A percentile compares a stretch with the other conserved stretches of the same genome.
phyloP scores from a whole-genome alignment of 2,797 vertebrate genomes.

The Catostomus latipinnis region DNA sequence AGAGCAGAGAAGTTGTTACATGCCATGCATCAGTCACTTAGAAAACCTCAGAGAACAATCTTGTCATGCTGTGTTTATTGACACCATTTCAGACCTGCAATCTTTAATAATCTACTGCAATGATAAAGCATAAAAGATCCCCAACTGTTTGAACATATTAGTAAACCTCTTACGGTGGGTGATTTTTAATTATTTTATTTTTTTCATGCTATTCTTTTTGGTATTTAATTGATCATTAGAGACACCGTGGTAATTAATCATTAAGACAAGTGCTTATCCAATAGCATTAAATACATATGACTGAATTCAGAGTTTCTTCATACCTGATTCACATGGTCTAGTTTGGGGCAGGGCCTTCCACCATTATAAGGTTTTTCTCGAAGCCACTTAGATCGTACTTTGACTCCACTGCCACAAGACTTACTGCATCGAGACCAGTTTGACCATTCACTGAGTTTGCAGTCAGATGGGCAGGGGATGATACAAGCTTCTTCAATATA shows the following conservation, averaged over 20 bases:
- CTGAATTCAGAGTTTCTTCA: conserved; percentile 28
- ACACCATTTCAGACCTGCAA: not conserved
- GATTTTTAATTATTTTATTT: too few relatives aligned
- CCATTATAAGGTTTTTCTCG: conserved; percentile 98
- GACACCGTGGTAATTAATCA: conserved; percentile 5
- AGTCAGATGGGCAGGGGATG: conserved; percentile 96
- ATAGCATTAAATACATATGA: conserved; percentile 13
- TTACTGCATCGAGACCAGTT: conserved; percentile 99
- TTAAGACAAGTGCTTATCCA: conserved; percentile 11
- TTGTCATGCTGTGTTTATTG: not conserved
- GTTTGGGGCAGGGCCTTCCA: conserved; percentile 94
- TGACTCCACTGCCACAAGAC: conserved; percentile 96
- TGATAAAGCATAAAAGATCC: not conserved
- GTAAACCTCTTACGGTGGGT: not conserved
- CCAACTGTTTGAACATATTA: conserved; percentile 20
- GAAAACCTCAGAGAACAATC: not conserved
- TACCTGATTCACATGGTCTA: conserved; percentile 97
- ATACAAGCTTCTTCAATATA: conserved; percentile 98
- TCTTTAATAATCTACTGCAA: not conserved
- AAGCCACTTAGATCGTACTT: conserved; percentile 98
- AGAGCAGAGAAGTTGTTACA: conserved; percentile 22
- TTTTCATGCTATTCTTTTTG: conserved; percentile 15
- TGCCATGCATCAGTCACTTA: not conserved
- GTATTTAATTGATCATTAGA: conserved; percentile 42
- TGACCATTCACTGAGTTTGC: conserved; percentile 98